These are phyloP conservation scores for Thunnus maccoyii DNA, from an alignment of 2,113 vertebrate genomes.

Conservation along the genomic window DNA sequence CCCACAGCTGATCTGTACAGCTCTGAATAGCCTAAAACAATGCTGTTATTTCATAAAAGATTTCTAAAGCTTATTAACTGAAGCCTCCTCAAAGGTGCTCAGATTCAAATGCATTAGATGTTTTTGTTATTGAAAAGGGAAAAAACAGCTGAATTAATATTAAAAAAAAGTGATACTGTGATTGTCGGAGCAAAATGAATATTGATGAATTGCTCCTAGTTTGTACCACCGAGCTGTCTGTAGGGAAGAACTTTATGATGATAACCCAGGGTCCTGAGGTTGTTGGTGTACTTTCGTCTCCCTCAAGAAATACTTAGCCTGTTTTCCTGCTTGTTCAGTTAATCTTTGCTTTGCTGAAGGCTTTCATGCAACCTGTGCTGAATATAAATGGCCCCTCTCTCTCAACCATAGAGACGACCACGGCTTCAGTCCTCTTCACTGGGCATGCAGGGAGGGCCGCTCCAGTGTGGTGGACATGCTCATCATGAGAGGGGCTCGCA, in stretches of 20 bases:
- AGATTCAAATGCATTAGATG: too few relatives aligned
- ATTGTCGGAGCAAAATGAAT: constrained; percentile 4
- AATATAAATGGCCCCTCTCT: constrained; percentile 1
- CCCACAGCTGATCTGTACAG: background rate
- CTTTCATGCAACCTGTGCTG: constrained; percentile 5
- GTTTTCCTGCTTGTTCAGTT: background rate
- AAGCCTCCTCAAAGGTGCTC: too few relatives aligned
- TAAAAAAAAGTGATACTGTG: constrained; percentile 20
- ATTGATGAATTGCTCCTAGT: too few relatives aligned
- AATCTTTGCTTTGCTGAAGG: background rate
- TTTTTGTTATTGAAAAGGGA: too few relatives aligned
- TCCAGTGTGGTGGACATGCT: constrained; percentile 97
- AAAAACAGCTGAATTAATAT: too few relatives aligned
- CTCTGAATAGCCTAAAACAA: background rate
- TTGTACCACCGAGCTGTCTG: background rate
- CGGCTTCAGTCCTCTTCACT: constrained; percentile 97
- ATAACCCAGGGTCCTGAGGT: background rate
- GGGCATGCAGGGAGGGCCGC: constrained; percentile 96
- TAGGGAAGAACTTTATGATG: background rate
- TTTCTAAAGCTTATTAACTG: too few relatives aligned
- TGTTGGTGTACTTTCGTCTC: background rate
- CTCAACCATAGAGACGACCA: constrained; percentile 91
- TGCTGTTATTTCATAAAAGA: background rate
- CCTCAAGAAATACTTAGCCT: background rate
- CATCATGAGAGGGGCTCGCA: constrained; percentile 97